phyloP scores from a whole-genome alignment of 2,888 invertebrate species.

The Polydesmus complanatus region DNA sequence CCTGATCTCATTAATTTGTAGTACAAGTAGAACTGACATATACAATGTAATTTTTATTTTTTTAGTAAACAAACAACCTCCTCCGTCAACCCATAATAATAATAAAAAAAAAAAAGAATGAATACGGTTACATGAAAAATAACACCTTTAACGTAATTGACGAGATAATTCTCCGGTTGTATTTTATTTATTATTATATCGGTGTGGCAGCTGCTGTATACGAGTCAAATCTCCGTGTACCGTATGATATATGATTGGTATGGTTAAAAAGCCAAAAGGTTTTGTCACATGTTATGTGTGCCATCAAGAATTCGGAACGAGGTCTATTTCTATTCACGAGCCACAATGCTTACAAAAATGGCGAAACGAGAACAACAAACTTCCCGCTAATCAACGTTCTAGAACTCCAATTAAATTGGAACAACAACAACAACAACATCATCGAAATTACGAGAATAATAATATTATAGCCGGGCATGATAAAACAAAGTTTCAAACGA shows the following conservation, averaged over 20 bases:
- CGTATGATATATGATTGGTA: background rate
- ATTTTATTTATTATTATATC: too few species aligned
- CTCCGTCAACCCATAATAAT: too few species aligned
- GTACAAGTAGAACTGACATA: too few species aligned
- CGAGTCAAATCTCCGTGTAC: too few species aligned
- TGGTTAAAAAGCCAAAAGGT: slow-evolving; percentile 9
- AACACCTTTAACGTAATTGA: too few species aligned
- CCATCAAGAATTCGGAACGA: slow-evolving; percentile 47
- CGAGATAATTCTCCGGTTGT: too few species aligned
- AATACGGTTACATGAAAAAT: too few species aligned
- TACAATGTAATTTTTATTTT: too few species aligned
- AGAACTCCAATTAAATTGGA: slow-evolving; percentile 45
- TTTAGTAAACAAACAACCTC: too few species aligned
- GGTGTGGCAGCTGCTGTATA: too few species aligned
- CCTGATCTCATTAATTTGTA: too few species aligned
- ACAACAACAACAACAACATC: background rate
- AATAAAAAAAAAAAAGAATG: too few species aligned
- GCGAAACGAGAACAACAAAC: slow-evolving; percentile 43
- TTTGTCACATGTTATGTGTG: slow-evolving; percentile 46
- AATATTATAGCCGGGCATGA: background rate
- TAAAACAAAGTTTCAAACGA: background rate
- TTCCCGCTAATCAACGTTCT: slow-evolving; percentile 40
- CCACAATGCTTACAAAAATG: slow-evolving; percentile 52
- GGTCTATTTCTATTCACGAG: slow-evolving; percentile 50
- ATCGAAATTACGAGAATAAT: background rate